Base-by-base conservation (phyloP, 2,113 vertebrate species). In the Hassar affinis region DNA sequence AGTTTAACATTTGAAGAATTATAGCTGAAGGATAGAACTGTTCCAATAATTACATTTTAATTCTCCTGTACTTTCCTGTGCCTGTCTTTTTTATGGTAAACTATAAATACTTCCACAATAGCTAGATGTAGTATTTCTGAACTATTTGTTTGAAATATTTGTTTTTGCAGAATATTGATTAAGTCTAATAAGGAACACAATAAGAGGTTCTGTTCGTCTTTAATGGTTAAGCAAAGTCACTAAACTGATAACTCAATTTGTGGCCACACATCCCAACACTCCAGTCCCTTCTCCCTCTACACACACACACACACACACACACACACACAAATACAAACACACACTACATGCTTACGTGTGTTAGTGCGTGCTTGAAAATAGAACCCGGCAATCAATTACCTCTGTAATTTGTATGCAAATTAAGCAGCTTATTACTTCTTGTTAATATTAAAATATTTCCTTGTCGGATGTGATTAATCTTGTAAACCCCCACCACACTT, bases 391-490 rank as follows among this genome's bases (percentile, higher is more conserved):
- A 86, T 85, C 64, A 79, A 86, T 89, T 88, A 87, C 79, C 78
- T 79, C 79, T 86, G 81, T 82, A 82, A 87, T 90, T 87, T 88
- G 78, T 75, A 89, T 88, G 88, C 85, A 88, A 83, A 87, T 89
- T 62, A 72, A 84, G 78, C 76, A 87, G 83, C 82, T 80, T 86
- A 88, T 87, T 88, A 85, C 85, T 86, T 84, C 87, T 87, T 82
- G 80, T 82, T 88, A 77, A 86, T 89, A 89, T 78, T 88, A 86
- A 83, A 85, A 80, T 82, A 84, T 85, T 81, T 88, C 69, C 54
- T 57, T 85, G 77, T 79, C 68, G 69, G 69, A 80, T 88, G 80
- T 79, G 62, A 83, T 89, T 88, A 88, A 89, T 90, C 84, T 62
- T 81, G 64, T 80, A 85, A 81, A 33, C 69, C 85, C 59, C 33